Conservation (phyloP, 2,113 vertebrate species). For the Gobius niger region DNA sequence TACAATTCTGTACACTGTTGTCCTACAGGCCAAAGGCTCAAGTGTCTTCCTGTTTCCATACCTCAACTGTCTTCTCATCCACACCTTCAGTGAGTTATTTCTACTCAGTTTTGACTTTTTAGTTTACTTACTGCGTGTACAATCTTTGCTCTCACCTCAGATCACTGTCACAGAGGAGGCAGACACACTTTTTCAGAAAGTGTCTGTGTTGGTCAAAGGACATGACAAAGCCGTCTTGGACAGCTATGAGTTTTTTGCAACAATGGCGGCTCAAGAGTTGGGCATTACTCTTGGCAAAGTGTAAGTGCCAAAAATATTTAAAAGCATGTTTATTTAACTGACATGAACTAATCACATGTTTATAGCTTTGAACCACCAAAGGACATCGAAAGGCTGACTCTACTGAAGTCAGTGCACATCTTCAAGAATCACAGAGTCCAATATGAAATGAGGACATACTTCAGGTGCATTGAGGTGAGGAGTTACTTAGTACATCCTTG, state of each 20-base stretch:
- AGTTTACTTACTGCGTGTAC: background rate
- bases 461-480: conserved; percentile 85
- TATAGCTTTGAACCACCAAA: conserved; percentile 82
- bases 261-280: conserved; percentile 89
- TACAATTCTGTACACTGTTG: background rate
- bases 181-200: conserved; percentile 85
- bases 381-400: conserved; percentile 84
- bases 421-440: conserved; percentile 98
- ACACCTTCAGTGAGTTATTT: conserved; percentile 47
- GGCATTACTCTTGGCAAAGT: conserved; percentile 84
- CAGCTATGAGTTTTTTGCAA: conserved; percentile 93
- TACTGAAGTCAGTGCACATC: conserved; percentile 95
- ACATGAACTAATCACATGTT: background rate
- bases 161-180: conserved; percentile 86
- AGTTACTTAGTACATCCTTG: background rate
- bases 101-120: background rate
- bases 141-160: conserved; percentile 63
- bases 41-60: conserved; percentile 49
- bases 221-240: conserved; percentile 90
- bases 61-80: conserved; percentile 33
- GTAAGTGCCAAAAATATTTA: conserved; percentile 76
- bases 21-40: conserved; percentile 38
- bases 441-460: conserved; percentile 97
- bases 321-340: background rate
- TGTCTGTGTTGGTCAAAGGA: conserved; percentile 88